These are phyloP conservation scores for Hanleya hanleyi DNA, from an alignment of 2,888 invertebrate genomes.

Conservation along the genomic window DNA sequence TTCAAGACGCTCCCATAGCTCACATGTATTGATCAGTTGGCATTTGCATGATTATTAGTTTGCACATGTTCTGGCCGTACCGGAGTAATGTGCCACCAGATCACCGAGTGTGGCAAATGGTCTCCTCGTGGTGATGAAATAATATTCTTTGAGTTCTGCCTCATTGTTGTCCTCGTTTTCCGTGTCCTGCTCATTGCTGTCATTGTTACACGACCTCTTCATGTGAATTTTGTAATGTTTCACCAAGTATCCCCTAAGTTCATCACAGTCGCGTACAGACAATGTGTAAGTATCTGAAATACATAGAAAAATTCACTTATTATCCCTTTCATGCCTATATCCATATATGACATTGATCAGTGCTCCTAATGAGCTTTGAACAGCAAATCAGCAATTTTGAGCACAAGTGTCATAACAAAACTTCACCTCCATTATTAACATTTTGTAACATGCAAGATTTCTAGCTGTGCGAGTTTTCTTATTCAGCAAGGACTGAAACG, in stretches of 20 bases:
- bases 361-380: too few relatives aligned
- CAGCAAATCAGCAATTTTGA: background rate
- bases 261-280: slow-evolving; percentile 65
- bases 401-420: too few relatives aligned
- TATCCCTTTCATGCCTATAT: too few relatives aligned
- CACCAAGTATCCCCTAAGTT: slow-evolving; percentile 60
- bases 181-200: slow-evolving; percentile 39
- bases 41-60: too few relatives aligned
- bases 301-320: background rate
- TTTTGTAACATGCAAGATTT: too few relatives aligned
- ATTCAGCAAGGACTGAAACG: too few relatives aligned
- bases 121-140: slow-evolving; percentile 96
- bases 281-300: slow-evolving; percentile 63
- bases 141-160: slow-evolving; percentile 70
- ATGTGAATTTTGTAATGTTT: slow-evolving; percentile 65
- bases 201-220: slow-evolving; percentile 41
- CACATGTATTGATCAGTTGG: too few relatives aligned
- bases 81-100: slow-evolving; percentile 61
- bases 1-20: too few relatives aligned
- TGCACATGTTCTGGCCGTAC: too few relatives aligned
- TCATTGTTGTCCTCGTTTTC: background rate
- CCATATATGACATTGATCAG: too few relatives aligned
- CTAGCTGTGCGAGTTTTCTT: too few relatives aligned
- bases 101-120: slow-evolving; percentile 84
- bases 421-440: too few relatives aligned